Evolutionary conservation across 2,888 invertebrate genomes (phyloP).

Genomic region (Parelbella ahira): DNA sequence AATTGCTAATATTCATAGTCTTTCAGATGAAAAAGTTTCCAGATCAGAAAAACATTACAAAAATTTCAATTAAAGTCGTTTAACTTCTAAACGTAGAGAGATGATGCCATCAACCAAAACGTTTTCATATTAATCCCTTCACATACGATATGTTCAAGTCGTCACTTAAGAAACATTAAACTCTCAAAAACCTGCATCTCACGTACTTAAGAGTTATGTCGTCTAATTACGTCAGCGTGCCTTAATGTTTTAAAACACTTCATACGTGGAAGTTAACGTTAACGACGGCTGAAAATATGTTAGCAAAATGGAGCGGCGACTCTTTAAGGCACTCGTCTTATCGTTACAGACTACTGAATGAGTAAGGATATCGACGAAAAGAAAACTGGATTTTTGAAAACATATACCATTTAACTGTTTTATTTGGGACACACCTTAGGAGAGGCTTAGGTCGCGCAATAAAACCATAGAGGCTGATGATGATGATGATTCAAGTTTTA

Average conservation of each 20-base stretch:
- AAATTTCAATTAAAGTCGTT: too few species aligned
- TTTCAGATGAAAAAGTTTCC: too few species aligned
- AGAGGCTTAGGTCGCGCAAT: too few species aligned
- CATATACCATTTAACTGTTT: too few species aligned
- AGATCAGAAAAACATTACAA: too few species aligned
- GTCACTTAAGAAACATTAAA: conserved; percentile 38
- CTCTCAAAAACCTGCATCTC: conserved; percentile 42
- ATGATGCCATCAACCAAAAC: conserved; percentile 19
- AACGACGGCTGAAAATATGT: conserved; percentile 48
- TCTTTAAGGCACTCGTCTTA: conserved; percentile 34
- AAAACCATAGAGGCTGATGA: too few species aligned
- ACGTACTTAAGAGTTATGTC: conserved; percentile 51
- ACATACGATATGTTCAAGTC: conserved; percentile 19
- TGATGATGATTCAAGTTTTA: too few species aligned
- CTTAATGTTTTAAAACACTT: conserved; percentile 67
- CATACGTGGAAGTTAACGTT: conserved; percentile 56
- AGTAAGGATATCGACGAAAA: not conserved
- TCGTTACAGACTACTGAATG: too few species aligned
- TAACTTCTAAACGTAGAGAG: conserved; percentile 6
- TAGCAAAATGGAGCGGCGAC: conserved; percentile 44
- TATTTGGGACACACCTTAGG: too few species aligned
- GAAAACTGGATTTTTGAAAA: too few species aligned
- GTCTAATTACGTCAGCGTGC: conserved; percentile 56
- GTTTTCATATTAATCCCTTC: conserved; percentile 23
- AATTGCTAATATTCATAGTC: too few species aligned